phyloP scores from a whole-genome alignment of 2,797 vertebrate genomes.

The Brachyalestes nurse region DNA sequence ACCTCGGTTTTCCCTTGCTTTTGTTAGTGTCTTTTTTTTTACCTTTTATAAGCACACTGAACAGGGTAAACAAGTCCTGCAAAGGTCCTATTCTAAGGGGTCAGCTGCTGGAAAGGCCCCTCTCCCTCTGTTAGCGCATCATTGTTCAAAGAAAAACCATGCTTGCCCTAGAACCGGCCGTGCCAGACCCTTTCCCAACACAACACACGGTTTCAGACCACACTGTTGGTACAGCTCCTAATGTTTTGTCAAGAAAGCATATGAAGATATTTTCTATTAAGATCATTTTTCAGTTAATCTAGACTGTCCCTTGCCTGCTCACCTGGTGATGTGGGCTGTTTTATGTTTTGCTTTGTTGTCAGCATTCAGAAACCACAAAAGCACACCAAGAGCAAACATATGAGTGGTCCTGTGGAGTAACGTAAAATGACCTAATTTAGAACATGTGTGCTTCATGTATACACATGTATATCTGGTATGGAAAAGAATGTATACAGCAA shows the following conservation, averaged over 20 bases:
- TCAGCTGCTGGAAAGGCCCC: conserved; percentile 40
- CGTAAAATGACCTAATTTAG: conserved; percentile 3
- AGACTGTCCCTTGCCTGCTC: background rate
- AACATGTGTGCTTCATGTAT: conserved; percentile 10
- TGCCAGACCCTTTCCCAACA: conserved; percentile 48
- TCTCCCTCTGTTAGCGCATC: conserved; percentile 39
- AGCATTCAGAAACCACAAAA: background rate
- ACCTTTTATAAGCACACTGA: conserved; percentile 18
- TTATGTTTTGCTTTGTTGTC: background rate
- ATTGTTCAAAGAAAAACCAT: conserved; percentile 44
- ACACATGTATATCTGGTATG: background rate
- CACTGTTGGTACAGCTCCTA: background rate
- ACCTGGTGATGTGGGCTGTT: background rate
- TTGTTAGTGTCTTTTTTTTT: conserved; percentile 18
- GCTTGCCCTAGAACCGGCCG: conserved; percentile 39
- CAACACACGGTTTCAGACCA: conserved; percentile 26
- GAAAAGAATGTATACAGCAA: background rate
- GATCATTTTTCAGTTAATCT: background rate
- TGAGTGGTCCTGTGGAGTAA: background rate
- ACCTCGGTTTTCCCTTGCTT: conserved; percentile 5
- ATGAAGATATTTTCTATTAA: background rate
- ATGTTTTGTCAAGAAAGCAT: background rate
- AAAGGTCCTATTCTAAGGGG: conserved; percentile 38
- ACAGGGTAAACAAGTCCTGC: conserved; percentile 23
- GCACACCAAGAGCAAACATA: background rate